These are phyloP conservation scores for Mycalesis mineus DNA, from an alignment of 2,888 invertebrate genomes.

Conservation along the genomic window DNA sequence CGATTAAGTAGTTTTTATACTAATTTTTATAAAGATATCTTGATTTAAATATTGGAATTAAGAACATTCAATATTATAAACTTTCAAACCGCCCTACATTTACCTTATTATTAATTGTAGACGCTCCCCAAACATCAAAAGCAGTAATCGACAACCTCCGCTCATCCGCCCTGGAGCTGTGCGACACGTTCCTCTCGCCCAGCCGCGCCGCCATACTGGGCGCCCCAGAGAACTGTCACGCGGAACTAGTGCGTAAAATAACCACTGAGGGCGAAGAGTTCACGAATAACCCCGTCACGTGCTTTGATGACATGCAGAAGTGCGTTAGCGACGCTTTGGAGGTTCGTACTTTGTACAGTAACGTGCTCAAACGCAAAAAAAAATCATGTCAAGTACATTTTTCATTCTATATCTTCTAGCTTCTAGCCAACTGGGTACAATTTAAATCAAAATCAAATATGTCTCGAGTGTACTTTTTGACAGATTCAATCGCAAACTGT, in stretches of 20 bases:
- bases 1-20: too few relatives aligned
- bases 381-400: too few relatives aligned
- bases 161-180: constrained; percentile 63
- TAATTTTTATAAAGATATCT: too few relatives aligned
- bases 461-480: too few relatives aligned
- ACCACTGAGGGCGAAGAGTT: constrained; percentile 69
- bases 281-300: constrained; percentile 76
- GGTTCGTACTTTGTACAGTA: constrained; percentile 69
- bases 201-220: constrained; percentile 55
- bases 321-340: constrained; percentile 79
- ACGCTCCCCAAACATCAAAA: constrained; percentile 59
- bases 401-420: too few relatives aligned
- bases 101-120: constrained; percentile 32
- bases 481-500: too few relatives aligned
- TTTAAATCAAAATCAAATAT: too few relatives aligned
- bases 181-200: constrained; percentile 61
- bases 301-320: constrained; percentile 91
- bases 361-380: too few relatives aligned
- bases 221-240: constrained; percentile 55
- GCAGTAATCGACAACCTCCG: constrained; percentile 64
- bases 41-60: too few relatives aligned
- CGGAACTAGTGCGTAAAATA: constrained; percentile 64
- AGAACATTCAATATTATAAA: too few relatives aligned
- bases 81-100: too few relatives aligned
- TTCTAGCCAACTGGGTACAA: too few relatives aligned